Evolutionary conservation across 1,140 invertebrate genomes (phyloP), one percentile per base, ranked within the genome.

Genomic region (Drosophila ficusphila): DNA sequence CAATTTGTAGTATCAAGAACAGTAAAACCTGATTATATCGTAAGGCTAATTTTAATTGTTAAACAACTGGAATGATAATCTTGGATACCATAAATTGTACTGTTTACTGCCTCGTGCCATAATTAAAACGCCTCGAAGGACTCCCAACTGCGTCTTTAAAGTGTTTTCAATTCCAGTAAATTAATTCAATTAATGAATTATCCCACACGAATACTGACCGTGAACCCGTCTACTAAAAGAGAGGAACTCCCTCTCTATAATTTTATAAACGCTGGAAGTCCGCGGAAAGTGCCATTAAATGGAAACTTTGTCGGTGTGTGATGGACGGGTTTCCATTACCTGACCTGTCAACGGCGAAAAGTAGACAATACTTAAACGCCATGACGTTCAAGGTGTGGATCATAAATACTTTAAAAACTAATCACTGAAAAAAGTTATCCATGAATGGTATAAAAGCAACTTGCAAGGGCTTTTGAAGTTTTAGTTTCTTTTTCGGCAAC

Each of bases 171-270:
- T 65, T 33, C 27, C 19, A 23, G 16, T 25, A 25, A 39, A 34
- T 18, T 33, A 18, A 41, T 65, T 67, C 82, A 77, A 88, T 86
- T 86, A 77, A 58, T 62, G 79, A 85, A 85, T 85, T 79, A 85
- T 51, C 49, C 42, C 21, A 27, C 53, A 12, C 64, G 8, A 56
- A 71, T 42, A 27, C 18, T 36, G 18, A 51, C 69, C 68, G 3
- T 65, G 62, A 65, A 46, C 42, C 9, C 8, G 11, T 31, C 31
- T 29, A 25, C 51, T 53, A 54, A 16, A 14, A 49, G 29, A 60
- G 16, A 49, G 25, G 29, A 60, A 36, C 38, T 27, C 19, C 23
- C 52, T 46, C 25, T 69, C 69, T 73, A 73, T 73, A 76, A 76
- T 79, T 86, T 86, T 67, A 79, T 73, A 86, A 48, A 21, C 36